Evolutionary conservation across 2,797 vertebrate genomes (phyloP).

Genomic region (Chiroxiphia lanceolata): DNA sequence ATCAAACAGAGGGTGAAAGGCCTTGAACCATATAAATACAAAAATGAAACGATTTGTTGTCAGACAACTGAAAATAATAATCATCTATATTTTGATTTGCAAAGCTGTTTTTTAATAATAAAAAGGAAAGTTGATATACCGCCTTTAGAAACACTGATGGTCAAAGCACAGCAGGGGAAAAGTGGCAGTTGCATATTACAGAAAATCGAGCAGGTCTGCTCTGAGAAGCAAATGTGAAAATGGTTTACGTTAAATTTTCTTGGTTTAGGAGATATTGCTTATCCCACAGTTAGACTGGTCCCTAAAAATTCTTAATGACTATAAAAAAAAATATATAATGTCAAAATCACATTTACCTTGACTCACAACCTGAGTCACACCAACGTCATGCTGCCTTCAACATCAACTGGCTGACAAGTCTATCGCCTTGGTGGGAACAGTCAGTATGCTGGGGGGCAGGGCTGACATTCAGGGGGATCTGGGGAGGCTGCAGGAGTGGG

Average conservation of each 20-base stretch:
- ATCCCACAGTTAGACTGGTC: neutral
- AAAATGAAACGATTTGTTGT: neutral
- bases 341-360: neutral
- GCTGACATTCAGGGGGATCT: neutral
- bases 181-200: neutral
- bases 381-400: neutral
- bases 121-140: neutral
- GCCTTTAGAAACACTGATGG: neutral
- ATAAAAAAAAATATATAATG: neutral
- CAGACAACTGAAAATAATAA: neutral
- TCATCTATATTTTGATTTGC: neutral
- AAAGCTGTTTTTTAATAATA: neutral
- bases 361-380: neutral
- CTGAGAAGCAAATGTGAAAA: neutral
- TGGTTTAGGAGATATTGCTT: neutral
- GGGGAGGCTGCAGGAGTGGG: neutral
- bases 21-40: neutral
- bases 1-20: neutral
- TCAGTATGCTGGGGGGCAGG: accelerated
- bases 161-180: neutral
- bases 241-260: neutral
- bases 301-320: neutral
- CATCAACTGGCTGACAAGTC: neutral
- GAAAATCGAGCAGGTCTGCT: neutral
- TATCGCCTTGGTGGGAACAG: neutral